Base-by-base conservation (phyloP, 2,113 vertebrate species). In the Halichoerus grypus region DNA sequence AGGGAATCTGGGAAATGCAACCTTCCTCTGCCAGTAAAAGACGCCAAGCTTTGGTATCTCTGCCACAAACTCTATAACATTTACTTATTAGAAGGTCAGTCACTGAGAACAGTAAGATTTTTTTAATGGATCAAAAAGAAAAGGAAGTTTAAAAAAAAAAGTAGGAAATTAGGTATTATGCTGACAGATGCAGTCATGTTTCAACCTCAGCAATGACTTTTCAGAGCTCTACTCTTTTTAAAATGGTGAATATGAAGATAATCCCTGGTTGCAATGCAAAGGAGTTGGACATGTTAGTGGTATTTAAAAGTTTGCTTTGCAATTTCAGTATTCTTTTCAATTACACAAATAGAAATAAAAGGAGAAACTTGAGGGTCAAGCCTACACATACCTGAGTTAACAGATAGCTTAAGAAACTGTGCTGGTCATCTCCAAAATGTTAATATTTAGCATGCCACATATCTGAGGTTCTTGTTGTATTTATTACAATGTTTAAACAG, bases 201-300 rank as follows among this genome's bases (percentile, higher is more conserved):
- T 59, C 94, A 57, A n/a, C 1, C 59, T 55, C 53, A 82, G 53
- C 80, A 28, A 24, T 81, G 65, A 82, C 74, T 79, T 84, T 81
- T 95, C 49, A 51, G 96, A 96, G 22, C 26, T 71, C 14, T 82
- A 16, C 88, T 36, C 16, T 84, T 93, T 93, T 76, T 31, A 36
- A 81, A 63, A 72, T 16, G 72, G 51, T 88, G 96, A 95, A 95
- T 80, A 81, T 77, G 85, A 91, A 57, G 18, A 81, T 85, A 96
- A 86, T 74, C 65, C 28, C 63, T 95, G 49, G 79, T 71, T 53
- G 36, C 49, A 49, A 93, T 9, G 81, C 88, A 80, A 67, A 24
- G 7, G 28, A 95, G 72, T 14, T 46, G 16, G 79, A 67, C 81
- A 91, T 88, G 42, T 57, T 67, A 53, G 7, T 49, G 87, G 46